A percentile compares a stretch with the other conserved stretches of the same genome.
These are phyloP conservation scores for Decapterus maruadsi DNA, from an alignment of 2,797 vertebrate species.

Conservation along the genomic window DNA sequence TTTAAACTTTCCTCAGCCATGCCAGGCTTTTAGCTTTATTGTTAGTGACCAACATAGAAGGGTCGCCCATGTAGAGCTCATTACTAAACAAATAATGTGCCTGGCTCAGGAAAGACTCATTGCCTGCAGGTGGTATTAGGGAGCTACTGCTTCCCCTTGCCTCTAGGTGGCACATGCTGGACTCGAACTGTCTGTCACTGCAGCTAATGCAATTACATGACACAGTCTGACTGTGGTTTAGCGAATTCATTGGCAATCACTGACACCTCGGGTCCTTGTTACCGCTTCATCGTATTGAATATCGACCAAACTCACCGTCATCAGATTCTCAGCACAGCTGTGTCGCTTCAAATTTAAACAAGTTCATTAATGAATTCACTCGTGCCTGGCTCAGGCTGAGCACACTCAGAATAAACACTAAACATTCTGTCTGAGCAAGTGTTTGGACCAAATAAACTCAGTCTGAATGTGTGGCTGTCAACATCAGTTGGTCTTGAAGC, in stretches of 20 bases:
- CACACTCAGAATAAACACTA: constrained; percentile 9
- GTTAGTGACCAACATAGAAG: not conserved
- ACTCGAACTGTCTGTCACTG: not conserved
- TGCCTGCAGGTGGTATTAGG: constrained; percentile 5
- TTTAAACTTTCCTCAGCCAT: too few relatives aligned
- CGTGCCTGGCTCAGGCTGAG: constrained; percentile 1
- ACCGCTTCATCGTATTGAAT: constrained; percentile 24
- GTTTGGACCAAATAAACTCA: constrained; percentile 29
- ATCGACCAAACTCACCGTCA: constrained; percentile 3
- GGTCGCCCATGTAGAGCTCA: not conserved
- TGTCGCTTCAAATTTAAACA: not conserved
- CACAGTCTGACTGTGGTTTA: not conserved
- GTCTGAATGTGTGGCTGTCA: constrained; percentile 57
- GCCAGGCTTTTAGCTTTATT: not conserved
- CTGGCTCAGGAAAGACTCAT: not conserved
- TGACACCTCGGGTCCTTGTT: not conserved
- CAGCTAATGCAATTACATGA: constrained; percentile 8
- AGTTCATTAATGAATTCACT: not conserved
- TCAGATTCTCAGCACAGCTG: not conserved
- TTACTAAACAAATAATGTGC: not conserved
- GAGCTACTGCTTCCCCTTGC: not conserved
- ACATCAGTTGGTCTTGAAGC: constrained; percentile 48
- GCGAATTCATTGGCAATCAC: not conserved
- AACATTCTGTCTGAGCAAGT: constrained; percentile 30
- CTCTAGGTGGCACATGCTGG: not conserved